phyloP scores from a whole-genome alignment of 2,797 vertebrate genomes.

The Trachurus trachurus region DNA sequence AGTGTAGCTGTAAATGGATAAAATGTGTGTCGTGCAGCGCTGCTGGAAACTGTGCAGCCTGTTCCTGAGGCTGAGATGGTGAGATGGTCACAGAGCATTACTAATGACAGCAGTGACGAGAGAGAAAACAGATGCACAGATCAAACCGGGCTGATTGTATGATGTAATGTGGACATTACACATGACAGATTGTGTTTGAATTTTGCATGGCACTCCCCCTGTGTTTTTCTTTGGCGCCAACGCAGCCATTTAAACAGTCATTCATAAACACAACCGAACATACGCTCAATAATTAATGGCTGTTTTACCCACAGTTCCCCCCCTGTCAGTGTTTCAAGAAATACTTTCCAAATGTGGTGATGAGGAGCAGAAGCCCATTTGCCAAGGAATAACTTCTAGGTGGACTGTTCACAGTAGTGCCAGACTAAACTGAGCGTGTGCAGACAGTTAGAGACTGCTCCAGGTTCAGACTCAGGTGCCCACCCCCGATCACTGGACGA shows the following conservation, averaged over 20 bases:
- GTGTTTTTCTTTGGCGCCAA: conserved; percentile 5
- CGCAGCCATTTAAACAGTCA: conserved; percentile 11
- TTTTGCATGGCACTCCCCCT: conserved; percentile 4
- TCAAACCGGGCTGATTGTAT: conserved; percentile 6
- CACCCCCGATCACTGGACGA: too few species aligned
- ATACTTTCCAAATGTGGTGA: conserved; percentile 43
- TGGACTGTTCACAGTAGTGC: not conserved
- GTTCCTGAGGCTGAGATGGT: conserved; percentile 1
- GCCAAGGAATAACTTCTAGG: conserved; percentile 1
- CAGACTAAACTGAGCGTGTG: conserved; percentile 8
- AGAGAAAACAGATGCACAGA: conserved; percentile 24
- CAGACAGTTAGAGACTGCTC: too few species aligned
- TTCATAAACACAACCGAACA: conserved; percentile 27
- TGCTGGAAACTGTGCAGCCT: not conserved
- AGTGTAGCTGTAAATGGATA: not conserved
- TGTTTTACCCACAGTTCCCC: not conserved
- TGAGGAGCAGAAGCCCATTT: conserved; percentile 10
- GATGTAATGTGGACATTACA: conserved; percentile 26
- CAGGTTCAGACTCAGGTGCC: too few species aligned
- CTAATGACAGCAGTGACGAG: not conserved
- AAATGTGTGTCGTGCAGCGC: not conserved
- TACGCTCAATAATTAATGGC: conserved; percentile 12
- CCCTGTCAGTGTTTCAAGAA: conserved; percentile 15
- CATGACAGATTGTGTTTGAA: conserved; percentile 14
- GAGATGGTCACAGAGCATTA: not conserved